Evolutionary conservation across 2,888 invertebrate species (phyloP), one percentile per base, ranked within the genome.

Genomic region (Oxycera nigricornis): DNA sequence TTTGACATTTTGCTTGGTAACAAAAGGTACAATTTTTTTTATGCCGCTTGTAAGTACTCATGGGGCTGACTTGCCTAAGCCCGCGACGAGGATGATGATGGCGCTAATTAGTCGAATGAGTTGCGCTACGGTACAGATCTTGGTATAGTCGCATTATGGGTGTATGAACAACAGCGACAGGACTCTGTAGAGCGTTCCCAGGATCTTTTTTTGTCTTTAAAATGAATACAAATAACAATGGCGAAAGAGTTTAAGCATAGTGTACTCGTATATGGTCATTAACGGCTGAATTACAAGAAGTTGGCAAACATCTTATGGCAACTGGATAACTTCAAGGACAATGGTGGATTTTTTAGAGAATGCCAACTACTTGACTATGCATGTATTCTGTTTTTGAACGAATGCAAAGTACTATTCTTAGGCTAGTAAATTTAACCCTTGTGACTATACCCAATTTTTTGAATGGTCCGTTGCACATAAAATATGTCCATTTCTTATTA

Each of bases 31-130:
- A 20, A 31, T 9, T 7, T 35, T 31, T 14, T 62, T 35, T 35
- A 4, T 31, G 6, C 14, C 35, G 0, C 20, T 20, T 24, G 9
- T 35, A 50, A 50, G 50, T n/a, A 35, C 35, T 62, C 31, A 17
- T 11, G 14, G 17, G 17, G 55, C 55, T 55, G 9, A n/a, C 59
- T 30, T 31, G 35, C 61, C 61, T 50, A 14, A 50, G 35, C 61
- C 35, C 59, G 2, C 26, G 59, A 1, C 20, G 26, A 62, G 2
- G 14, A 35, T n/a, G 35, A 20, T 22, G 35, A 62, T 35, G 35
- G 61, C 20, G 61, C 61, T 62, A 62, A 62, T 62, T 62, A 62
- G 61, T 62, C 31, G 24, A 17, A 62, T 22, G 61, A 6, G 35
- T 20, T 11, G 35, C 61, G 17, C 17, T 11, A 35, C 11, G 35